These are phyloP conservation scores for Strongylocentrotus purpuratus DNA, from an alignment of 35 echinoderm and acorn worm genomes.

Conservation along the genomic window DNA sequence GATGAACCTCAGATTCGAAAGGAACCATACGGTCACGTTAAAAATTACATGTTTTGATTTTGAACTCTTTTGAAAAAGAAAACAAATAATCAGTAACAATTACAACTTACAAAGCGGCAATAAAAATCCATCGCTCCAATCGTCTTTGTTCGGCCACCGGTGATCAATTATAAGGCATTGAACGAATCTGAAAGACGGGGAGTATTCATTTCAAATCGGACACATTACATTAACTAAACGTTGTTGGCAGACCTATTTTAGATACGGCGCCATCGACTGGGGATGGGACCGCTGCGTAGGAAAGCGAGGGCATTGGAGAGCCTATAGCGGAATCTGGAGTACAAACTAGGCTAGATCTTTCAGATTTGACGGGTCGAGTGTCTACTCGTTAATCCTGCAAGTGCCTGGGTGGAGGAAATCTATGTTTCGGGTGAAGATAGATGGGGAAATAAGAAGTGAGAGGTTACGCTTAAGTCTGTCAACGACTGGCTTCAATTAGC, in stretches of 20 bases:
- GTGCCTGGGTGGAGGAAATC: neutral
- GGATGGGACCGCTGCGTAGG: neutral
- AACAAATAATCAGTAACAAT: no score
- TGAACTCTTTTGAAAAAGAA: no score
- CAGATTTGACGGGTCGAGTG: neutral
- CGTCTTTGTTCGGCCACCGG: no score
- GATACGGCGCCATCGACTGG: neutral
- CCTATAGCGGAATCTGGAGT: neutral
- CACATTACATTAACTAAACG: no score
- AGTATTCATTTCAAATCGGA: no score
- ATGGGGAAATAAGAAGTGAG: neutral
- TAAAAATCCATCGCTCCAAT: no score
- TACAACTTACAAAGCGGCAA: no score
- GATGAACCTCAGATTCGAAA: no score
- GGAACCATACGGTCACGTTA: no score
- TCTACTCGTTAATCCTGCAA: neutral
- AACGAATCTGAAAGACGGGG: no score
- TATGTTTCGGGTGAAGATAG: neutral
- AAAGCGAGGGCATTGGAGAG: neutral
- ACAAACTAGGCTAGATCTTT: conserved; percentile 5
- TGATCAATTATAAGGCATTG: no score
- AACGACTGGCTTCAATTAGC: neutral
- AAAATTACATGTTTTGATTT: no score
- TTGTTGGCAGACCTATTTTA: neutral
- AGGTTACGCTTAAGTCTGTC: neutral